These are phyloP conservation scores for Agelaius phoeniceus DNA, from an alignment of 2,113 vertebrate species.

Conservation along the genomic window DNA sequence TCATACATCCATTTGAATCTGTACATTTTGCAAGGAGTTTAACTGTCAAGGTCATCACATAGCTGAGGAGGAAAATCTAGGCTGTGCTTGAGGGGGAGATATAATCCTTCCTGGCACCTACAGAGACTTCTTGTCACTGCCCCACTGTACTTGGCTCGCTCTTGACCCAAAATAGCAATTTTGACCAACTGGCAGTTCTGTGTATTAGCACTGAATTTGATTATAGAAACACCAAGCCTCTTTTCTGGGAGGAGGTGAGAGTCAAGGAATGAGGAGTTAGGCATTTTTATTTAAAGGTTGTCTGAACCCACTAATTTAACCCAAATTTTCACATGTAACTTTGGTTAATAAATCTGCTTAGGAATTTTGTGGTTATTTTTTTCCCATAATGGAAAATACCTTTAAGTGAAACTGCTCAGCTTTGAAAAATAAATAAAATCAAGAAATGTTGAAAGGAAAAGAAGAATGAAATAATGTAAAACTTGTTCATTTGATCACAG, in stretches of 20 bases:
- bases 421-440: background rate
- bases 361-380: background rate
- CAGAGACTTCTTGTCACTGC: background rate
- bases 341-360: background rate
- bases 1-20: background rate
- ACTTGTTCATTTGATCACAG: background rate
- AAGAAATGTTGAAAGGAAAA: background rate
- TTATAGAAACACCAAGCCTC: background rate
- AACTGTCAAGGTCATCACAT: background rate
- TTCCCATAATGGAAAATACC: background rate
- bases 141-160: background rate
- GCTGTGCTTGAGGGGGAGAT: background rate
- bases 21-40: background rate
- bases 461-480: background rate
- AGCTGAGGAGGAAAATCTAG: background rate
- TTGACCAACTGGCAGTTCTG: background rate
- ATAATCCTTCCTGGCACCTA: background rate
- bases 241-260: background rate
- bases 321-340: background rate
- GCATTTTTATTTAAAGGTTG: background rate
- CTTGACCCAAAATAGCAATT: background rate
- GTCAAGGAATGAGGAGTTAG: background rate
- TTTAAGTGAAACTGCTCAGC: background rate
- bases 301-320: background rate
- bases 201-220: background rate